Percentiles rank a stretch among this genome's conserved stretches.
Conservation (phyloP, 2,113 vertebrate species). For the Myiagra hebetior region DNA sequence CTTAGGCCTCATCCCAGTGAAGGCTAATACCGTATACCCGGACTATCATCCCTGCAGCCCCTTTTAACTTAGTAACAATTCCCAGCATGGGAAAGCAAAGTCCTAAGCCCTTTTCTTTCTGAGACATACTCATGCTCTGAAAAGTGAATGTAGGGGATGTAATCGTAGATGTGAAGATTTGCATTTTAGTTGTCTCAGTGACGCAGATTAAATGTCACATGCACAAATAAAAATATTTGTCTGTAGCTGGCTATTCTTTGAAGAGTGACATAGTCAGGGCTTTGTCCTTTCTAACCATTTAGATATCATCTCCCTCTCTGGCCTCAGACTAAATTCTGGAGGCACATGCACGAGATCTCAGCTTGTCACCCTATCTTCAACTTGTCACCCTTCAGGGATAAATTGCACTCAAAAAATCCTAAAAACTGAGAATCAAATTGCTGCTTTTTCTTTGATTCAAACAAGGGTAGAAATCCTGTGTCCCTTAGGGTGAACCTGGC, state of each 20-base stretch:
- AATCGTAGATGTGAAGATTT: neutral
- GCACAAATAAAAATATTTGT: neutral
- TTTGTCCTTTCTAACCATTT: neutral
- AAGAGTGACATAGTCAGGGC: neutral
- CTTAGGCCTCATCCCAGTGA: neutral
- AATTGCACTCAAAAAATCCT: neutral
- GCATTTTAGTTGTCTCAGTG: neutral
- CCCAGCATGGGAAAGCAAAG: neutral
- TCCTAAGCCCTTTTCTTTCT: neutral
- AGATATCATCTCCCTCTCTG: neutral
- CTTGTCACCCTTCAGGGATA: neutral
- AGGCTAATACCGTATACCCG: fast-evolving
- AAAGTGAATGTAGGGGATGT: neutral
- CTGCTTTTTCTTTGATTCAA: neutral
- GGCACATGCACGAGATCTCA: neutral
- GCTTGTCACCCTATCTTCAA: neutral
- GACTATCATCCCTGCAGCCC: neutral
- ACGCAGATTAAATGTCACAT: neutral
- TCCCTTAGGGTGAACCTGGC: neutral
- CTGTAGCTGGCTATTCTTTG: neutral
- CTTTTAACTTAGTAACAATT: neutral
- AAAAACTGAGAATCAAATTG: neutral
- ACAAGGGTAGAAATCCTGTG: neutral
- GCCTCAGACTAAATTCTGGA: neutral
- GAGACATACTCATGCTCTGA: neutral